A percentile compares a stretch with the other conserved stretches of the same genome.
Conservation (phyloP, 1,140 invertebrate species). For the Drosophila varians region DNA sequence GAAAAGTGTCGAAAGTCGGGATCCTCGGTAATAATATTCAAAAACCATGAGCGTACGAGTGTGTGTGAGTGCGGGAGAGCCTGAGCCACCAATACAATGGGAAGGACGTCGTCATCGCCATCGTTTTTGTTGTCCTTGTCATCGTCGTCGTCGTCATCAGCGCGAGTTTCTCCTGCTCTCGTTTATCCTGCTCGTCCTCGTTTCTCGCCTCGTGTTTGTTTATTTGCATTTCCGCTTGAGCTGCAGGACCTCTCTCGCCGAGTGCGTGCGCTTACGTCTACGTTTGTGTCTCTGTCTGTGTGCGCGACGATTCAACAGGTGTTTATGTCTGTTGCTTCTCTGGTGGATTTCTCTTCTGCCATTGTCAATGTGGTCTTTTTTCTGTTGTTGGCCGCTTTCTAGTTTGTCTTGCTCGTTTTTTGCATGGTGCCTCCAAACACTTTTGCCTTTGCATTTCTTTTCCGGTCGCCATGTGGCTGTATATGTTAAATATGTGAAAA, state of each 20-base stretch:
- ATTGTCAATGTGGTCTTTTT: conserved; percentile 68
- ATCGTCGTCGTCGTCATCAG: conserved; percentile 43
- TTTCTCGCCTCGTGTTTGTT: conserved; percentile 71
- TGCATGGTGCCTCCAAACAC: conserved; percentile 72
- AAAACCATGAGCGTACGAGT: conserved; percentile 41
- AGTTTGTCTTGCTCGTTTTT: conserved; percentile 67
- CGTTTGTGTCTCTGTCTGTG: conserved; percentile 35
- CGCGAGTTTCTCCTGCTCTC: conserved; percentile 54
- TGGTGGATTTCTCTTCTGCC: conserved; percentile 34
- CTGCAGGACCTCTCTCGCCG: conserved; percentile 61
- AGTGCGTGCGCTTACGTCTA: conserved; percentile 5
- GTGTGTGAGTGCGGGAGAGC: conserved; percentile 19
- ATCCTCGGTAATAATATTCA: conserved; percentile 78
- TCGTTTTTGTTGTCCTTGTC: conserved; percentile 36
- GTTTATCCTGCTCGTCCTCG: conserved; percentile 42
- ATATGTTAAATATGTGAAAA: conserved; percentile 38
- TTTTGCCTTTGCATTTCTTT: conserved; percentile 70
- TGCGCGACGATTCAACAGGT: conserved; percentile 63
- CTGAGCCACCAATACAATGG: conserved; percentile 42
- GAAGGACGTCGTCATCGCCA: conserved; percentile 27
- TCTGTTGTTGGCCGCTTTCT: conserved; percentile 72
- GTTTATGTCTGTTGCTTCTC: conserved; percentile 65
- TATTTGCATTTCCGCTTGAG: conserved; percentile 81
- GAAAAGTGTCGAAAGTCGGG: conserved; percentile 69
- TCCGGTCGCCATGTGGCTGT: conserved; percentile 29